phyloP scores from a whole-genome alignment of 2,888 invertebrate species.

The Halocaridina rubra region DNA sequence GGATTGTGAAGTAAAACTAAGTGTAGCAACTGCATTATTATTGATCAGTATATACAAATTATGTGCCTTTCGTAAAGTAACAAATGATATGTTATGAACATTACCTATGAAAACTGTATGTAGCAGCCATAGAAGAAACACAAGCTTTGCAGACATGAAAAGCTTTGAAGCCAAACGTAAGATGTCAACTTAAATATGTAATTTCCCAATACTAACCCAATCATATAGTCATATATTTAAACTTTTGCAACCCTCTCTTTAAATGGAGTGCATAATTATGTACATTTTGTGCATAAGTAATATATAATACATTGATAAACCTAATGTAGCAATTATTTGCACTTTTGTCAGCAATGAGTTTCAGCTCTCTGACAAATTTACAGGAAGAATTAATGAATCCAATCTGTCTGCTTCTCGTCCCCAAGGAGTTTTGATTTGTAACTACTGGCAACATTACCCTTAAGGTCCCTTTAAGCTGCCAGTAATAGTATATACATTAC shows the following conservation, averaged over 20 bases:
- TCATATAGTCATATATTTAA: not conserved
- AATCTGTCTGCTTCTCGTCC: not conserved
- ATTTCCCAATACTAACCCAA: not conserved
- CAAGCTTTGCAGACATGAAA: conserved; percentile 20
- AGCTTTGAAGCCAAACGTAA: not conserved
- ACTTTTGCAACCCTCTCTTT: too few species aligned
- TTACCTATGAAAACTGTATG: conserved; percentile 36
- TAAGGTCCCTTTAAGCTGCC: conserved; percentile 47
- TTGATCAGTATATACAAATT: conserved; percentile 56
- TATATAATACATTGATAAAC: not conserved
- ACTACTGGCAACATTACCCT: conserved; percentile 26
- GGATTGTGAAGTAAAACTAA: not conserved
- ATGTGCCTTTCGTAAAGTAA: conserved; percentile 52
- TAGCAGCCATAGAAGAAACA: conserved; percentile 38
- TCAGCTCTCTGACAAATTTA: not conserved
- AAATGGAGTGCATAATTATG: not conserved
- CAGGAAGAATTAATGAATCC: not conserved
- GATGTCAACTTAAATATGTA: not conserved
- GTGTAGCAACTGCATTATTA: conserved; percentile 51
- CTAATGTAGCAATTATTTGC: not conserved
- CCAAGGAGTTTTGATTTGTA: not conserved
- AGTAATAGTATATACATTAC: conserved; percentile 27
- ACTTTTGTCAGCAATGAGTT: not conserved
- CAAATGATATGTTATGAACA: conserved; percentile 48
- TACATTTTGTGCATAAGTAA: not conserved